Evolutionary conservation across 2,113 vertebrate species (phyloP).

Genomic region (Rhinolophus ferrumequinum): DNA sequence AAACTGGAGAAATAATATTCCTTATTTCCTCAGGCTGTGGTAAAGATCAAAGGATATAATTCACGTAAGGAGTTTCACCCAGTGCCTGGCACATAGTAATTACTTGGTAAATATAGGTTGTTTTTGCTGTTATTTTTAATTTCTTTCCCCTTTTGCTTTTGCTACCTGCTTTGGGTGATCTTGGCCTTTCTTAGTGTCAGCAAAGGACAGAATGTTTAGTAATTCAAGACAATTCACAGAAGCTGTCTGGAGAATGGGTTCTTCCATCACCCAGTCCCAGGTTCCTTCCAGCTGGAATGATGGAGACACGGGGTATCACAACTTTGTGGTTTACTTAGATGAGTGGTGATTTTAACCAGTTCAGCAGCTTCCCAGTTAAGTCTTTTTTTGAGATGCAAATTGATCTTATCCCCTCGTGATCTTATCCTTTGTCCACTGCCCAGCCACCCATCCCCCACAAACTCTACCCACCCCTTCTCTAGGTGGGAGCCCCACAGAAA

Average conservation of each 20-base stretch:
- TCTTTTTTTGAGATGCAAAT: rapidly evolving
- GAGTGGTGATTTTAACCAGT: rapidly evolving
- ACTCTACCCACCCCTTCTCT: background rate
- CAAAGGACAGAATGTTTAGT: background rate
- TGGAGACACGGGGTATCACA: rapidly evolving
- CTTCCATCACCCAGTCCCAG: background rate
- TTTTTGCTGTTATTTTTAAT: background rate
- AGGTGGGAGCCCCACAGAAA: no score
- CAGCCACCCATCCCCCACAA: background rate
- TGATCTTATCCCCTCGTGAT: rapidly evolving
- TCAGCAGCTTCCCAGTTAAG: background rate
- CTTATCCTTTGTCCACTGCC: background rate
- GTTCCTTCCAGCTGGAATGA: background rate
- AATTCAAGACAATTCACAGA: background rate
- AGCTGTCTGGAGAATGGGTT: rapidly evolving
- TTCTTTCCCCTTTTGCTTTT: background rate
- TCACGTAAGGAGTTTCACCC: rapidly evolving
- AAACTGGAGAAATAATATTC: background rate
- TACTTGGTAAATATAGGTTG: background rate
- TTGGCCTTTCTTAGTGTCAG: background rate
- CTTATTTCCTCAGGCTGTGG: background rate
- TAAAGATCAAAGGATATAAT: background rate
- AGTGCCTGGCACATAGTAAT: rapidly evolving
- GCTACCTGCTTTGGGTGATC: background rate
- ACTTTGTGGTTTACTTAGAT: rapidly evolving